Conservation (phyloP, 2,113 vertebrate genomes). For the Stegastes partitus region DNA sequence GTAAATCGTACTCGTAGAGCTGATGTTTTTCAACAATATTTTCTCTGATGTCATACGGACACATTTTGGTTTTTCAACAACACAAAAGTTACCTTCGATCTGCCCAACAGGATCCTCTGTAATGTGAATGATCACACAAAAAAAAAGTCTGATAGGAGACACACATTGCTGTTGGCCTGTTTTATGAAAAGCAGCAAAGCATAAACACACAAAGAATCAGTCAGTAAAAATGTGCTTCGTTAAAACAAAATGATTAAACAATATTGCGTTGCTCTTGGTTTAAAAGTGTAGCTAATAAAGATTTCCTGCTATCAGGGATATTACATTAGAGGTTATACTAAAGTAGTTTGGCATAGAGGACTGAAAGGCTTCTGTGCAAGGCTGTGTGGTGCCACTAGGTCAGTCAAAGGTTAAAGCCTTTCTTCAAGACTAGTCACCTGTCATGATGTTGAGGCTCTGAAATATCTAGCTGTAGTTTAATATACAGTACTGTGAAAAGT, state of each 20-base stretch:
- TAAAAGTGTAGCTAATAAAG: slow-evolving; percentile 5
- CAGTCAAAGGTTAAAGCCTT: slow-evolving; percentile 9
- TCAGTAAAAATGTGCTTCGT: slow-evolving; percentile 10
- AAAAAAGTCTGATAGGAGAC: not conserved
- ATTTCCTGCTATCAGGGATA: slow-evolving; percentile 3
- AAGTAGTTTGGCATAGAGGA: slow-evolving; percentile 55
- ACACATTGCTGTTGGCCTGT: not conserved
- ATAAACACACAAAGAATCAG: slow-evolving; percentile 7
- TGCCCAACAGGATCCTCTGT: slow-evolving; percentile 3
- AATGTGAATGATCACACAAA: not conserved
- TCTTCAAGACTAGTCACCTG: not conserved
- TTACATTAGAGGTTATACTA: slow-evolving; percentile 7
- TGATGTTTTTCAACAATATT: slow-evolving; percentile 12
- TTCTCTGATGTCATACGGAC: not conserved
- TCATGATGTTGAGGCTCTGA: slow-evolving; percentile 2
- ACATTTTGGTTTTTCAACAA: slow-evolving; percentile 3
- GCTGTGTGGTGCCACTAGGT: slow-evolving; percentile 39
- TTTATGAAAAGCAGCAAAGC: slow-evolving; percentile 50
- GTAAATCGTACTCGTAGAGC: not conserved
- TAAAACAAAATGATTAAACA: slow-evolving; percentile 17
- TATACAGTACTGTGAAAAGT: not conserved
- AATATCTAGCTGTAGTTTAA: not conserved
- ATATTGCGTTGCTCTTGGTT: not conserved
- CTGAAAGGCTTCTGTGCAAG: slow-evolving; percentile 64
- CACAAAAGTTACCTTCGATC: slow-evolving; percentile 11